Conservation (phyloP, 2,113 vertebrate genomes). For the Atherinomorus stipes region DNA sequence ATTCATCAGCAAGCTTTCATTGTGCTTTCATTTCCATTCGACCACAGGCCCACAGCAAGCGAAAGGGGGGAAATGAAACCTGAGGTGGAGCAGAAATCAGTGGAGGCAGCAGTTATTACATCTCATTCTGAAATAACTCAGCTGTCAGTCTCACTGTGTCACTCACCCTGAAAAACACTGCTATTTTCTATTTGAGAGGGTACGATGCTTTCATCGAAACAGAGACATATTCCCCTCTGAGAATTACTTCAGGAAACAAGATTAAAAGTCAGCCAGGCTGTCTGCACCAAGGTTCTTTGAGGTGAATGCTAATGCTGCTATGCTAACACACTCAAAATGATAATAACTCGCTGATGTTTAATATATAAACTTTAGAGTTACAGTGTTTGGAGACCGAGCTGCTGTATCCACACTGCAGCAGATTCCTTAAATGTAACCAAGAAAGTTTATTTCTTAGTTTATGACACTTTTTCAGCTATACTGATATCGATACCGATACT, state of each 20-base stretch:
- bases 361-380: too few species aligned
- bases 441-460: too few species aligned
- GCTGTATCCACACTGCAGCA: too few species aligned
- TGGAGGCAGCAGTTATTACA: conserved; percentile 39
- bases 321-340: background rate
- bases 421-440: too few species aligned
- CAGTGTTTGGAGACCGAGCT: too few species aligned
- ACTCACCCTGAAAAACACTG: conserved; percentile 20
- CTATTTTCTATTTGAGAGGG: background rate
- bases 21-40: conserved; percentile 59
- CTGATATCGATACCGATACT: too few species aligned
- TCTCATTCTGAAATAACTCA: conserved; percentile 36
- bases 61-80: conserved; percentile 39
- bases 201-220: conserved; percentile 14
- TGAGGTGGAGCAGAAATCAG: background rate
- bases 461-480: too few species aligned
- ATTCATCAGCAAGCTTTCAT: conserved; percentile 57
- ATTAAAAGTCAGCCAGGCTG: background rate
- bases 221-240: background rate
- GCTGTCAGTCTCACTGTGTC: conserved; percentile 31
- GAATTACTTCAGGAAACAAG: background rate
- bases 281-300: too few species aligned
- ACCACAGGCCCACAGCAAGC: conserved; percentile 31
- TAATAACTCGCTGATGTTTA: too few species aligned
- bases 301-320: background rate